Conservation (phyloP, 2,113 vertebrate species). For the Lepus timidus region DNA sequence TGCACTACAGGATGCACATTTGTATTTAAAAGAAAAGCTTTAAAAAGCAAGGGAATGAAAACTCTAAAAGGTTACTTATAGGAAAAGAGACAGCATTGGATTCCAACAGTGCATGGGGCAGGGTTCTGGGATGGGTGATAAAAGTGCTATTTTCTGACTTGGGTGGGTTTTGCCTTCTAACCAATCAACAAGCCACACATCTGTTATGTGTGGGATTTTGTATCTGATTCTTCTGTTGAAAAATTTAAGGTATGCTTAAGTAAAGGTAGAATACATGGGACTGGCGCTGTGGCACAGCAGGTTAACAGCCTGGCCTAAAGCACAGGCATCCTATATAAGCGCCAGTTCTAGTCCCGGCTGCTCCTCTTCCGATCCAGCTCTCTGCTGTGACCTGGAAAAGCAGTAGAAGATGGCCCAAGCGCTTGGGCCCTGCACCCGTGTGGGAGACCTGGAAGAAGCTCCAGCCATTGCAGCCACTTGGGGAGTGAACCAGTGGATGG, state of each 20-base stretch:
- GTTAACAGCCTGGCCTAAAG: too few species aligned
- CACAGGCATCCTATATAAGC: too few species aligned
- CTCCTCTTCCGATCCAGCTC: too few species aligned
- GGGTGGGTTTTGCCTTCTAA: neutral
- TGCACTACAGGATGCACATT: neutral
- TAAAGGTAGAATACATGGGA: neutral
- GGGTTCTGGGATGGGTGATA: too few species aligned
- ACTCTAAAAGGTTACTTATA: neutral
- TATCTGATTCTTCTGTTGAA: constrained; percentile 16
- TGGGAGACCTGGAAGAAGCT: too few species aligned
- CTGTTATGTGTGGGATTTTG: neutral
- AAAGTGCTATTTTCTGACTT: neutral
- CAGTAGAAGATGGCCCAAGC: too few species aligned
- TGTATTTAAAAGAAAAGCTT: neutral
- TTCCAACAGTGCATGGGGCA: neutral
- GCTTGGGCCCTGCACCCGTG: too few species aligned
- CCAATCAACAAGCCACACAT: neutral
- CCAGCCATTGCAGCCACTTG: too few species aligned
- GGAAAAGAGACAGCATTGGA: neutral
- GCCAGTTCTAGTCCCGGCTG: too few species aligned
- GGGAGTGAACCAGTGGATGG: too few species aligned
- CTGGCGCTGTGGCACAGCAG: too few species aligned
- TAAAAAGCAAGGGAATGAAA: neutral
- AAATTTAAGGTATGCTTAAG: neutral
- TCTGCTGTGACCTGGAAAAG: too few species aligned